Evolutionary conservation across 2,113 vertebrate genomes (phyloP), one percentile per base, ranked within the genome.

Genomic region (Petroica traversi): DNA sequence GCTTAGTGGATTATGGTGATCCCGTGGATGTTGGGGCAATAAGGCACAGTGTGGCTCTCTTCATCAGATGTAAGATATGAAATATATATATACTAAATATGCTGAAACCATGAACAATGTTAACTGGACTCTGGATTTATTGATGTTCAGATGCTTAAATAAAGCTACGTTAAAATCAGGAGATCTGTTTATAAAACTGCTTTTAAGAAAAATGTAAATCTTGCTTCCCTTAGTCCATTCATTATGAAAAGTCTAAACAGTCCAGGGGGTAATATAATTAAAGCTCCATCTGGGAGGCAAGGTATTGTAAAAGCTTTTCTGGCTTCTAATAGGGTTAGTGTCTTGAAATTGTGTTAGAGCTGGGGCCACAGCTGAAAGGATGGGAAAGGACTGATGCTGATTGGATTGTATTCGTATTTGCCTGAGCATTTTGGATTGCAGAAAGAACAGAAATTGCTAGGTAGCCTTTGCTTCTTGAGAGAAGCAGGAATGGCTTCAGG

Each of bases 71-170:
- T 98, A 96, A 97, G 59, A 97, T 97, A 96, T 58, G 92, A 96
- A 95, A 89, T 89, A 96, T 69, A 93, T 97, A 92, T 95, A 97
- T 94, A 95, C 88, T 97, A 92, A 94, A 93, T 92, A 74, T 77
- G 95, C 97, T 89, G 96, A 94, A 94, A 82, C 77, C 85, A 91
- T 64, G 88, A 95, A 96, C 89, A 93, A 95, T 97, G 96, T 98
- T 97, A 97, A 68, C 63, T 87, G 95, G 96, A 95, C 94, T 97
- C 97, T 97, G 96, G 88, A 96, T 97, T 91, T 87, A 88, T 92
- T 88, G 92, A 92, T 97, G 86, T 95, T 97, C 95, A 94, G 95
- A 81, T 95, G 96, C 97, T 97, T 95, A 92, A 98, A 98, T 98
- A 98, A 98, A 98, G 82, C 94, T 98, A 52, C 88, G 31, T 93